phyloP scores from a whole-genome alignment of 2,888 invertebrate genomes.

The Conistra vaccinii region DNA sequence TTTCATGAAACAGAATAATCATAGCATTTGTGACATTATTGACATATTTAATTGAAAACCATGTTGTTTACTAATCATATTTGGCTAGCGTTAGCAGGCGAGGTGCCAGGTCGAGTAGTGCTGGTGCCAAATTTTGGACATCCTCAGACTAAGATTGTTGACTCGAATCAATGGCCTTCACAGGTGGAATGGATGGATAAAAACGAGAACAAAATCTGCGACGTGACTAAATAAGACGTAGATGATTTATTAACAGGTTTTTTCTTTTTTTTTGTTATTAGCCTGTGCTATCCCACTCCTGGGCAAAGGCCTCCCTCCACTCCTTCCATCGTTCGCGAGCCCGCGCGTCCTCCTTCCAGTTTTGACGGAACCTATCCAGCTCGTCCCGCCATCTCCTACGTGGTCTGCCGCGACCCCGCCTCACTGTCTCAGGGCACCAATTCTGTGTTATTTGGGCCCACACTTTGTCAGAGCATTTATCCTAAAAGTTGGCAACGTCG shows the following conservation, averaged over 20 bases:
- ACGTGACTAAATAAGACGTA: neutral
- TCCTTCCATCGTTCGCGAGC: no score
- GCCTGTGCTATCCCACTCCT: no score
- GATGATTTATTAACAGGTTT: neutral
- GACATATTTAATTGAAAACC: conserved; percentile 20
- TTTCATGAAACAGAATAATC: neutral
- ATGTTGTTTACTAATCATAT: conserved; percentile 49
- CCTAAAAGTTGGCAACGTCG: no score
- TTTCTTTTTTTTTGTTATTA: no score
- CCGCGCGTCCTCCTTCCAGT: no score
- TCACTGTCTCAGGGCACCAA: no score
- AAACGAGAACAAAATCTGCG: conserved; percentile 19
- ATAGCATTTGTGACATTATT: conserved; percentile 14
- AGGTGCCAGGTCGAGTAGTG: conserved; percentile 46
- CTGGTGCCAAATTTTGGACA: conserved; percentile 63
- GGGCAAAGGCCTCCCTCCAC: no score
- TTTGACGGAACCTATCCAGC: no score
- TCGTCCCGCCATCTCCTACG: no score
- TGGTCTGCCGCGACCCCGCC: no score
- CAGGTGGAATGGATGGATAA: conserved; percentile 29
- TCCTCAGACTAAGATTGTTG: conserved; percentile 60
- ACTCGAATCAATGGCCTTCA: conserved; percentile 53
- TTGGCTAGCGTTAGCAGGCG: conserved; percentile 51
- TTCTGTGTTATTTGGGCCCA: no score
- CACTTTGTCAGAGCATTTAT: no score